Percentiles rank a stretch among this genome's conserved stretches.
Conservation (phyloP, 2,113 vertebrate genomes). For the Oryzias javanicus region DNA sequence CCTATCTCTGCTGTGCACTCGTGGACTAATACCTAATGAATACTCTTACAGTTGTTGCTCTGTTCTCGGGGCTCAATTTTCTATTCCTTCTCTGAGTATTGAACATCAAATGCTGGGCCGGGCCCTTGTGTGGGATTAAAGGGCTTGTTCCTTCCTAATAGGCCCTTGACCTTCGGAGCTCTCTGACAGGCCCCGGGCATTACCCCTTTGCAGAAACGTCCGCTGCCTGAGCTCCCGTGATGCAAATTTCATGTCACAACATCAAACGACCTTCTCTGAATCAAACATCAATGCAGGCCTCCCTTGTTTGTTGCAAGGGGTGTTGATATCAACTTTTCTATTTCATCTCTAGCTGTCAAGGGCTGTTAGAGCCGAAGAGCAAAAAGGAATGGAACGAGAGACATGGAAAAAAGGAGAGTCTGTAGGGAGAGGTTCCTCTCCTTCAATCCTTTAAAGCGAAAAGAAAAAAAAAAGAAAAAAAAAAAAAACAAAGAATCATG, state of each 20-base stretch:
- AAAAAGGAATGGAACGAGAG: conserved; percentile 59
- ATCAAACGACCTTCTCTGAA: too few species aligned
- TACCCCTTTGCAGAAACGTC: conserved; percentile 76
- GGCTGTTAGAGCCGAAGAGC: conserved; percentile 78
- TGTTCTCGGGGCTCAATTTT: conserved; percentile 54
- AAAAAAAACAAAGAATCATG: conserved; percentile 14
- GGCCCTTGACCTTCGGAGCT: conserved; percentile 84
- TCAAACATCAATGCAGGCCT: too few species aligned
- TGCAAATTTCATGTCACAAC: conserved; percentile 92
- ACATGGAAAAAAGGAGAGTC: conserved; percentile 30
- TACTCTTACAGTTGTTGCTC: conserved; percentile 33
- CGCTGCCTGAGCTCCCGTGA: conserved; percentile 76
- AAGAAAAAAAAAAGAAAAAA: too few species aligned
- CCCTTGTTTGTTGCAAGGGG: too few species aligned
- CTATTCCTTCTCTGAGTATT: conserved; percentile 61
- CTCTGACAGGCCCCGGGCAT: conserved; percentile 79
- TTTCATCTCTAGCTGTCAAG: conserved; percentile 86
- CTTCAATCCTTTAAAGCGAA: too few species aligned
- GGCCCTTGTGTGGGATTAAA: conserved; percentile 68
- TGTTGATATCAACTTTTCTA: conserved; percentile 91
- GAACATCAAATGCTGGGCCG: conserved; percentile 65
- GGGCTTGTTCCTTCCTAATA: conserved; percentile 76
- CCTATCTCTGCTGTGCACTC: conserved; percentile 35
- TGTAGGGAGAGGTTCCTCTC: too few species aligned
- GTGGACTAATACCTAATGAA: conserved; percentile 48